Evolutionary conservation across 2,797 vertebrate genomes (phyloP).

Genomic region (Scyliorhinus canicula): DNA sequence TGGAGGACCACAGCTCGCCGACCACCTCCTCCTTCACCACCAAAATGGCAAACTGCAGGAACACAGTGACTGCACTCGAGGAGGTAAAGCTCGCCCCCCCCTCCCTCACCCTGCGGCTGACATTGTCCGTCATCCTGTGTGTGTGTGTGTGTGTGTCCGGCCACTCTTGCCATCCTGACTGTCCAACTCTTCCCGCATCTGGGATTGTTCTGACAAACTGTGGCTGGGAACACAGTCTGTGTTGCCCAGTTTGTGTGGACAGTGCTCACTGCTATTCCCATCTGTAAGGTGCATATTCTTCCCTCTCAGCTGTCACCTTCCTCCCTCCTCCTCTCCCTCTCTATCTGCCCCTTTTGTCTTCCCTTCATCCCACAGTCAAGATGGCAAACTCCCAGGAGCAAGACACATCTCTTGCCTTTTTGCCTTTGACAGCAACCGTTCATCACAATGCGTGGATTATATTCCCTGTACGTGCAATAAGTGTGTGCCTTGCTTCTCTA

Average conservation of each 20-base stretch:
- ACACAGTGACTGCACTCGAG: slow-evolving; percentile 50
- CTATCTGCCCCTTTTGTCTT: background rate
- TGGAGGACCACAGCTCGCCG: slow-evolving; percentile 61
- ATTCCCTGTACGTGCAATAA: background rate
- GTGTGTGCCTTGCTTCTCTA: background rate
- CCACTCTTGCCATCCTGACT: background rate
- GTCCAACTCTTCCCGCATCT: background rate
- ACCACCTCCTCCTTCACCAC: slow-evolving; percentile 56
- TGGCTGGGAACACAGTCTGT: background rate
- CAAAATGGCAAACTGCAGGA: slow-evolving; percentile 50
- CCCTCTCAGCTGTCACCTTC: background rate
- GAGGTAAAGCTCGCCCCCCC: slow-evolving; percentile 47
- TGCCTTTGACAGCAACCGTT: background rate
- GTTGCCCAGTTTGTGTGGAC: background rate
- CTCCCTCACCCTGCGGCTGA: background rate
- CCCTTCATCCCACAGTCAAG: background rate
- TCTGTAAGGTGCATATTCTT: background rate
- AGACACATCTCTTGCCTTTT: background rate
- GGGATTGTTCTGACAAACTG: background rate
- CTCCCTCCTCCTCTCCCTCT: background rate
- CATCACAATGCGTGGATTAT: background rate
- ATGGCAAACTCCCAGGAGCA: background rate
- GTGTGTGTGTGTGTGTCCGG: background rate
- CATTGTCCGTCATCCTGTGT: background rate
- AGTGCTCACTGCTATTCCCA: background rate